Percentiles rank a stretch among this genome's conserved stretches.
Evolutionary conservation across 2,888 invertebrate species (phyloP).

Genomic region (Calameuta idolon): DNA sequence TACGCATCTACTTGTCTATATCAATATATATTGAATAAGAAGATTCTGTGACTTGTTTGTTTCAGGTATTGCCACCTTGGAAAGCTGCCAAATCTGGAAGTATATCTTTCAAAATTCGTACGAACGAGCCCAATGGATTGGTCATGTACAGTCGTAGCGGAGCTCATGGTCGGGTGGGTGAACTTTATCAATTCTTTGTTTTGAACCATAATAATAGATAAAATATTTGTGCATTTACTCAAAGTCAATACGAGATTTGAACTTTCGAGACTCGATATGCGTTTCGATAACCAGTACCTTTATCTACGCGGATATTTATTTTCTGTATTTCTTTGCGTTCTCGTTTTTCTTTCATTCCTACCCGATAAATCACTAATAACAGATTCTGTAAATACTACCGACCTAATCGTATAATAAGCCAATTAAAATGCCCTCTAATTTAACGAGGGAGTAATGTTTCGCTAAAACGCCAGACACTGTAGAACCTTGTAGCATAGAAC

Average conservation of each 20-base stretch:
- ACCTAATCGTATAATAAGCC: slow-evolving; percentile 8
- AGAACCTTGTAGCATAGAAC: background rate
- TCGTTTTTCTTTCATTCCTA: too few relatives aligned
- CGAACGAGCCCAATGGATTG: slow-evolving; percentile 94
- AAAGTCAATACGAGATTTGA: background rate
- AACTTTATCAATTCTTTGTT: background rate
- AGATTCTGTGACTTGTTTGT: slow-evolving; percentile 43
- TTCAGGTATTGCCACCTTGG: slow-evolving; percentile 90
- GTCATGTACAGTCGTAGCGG: slow-evolving; percentile 90
- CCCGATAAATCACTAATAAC: background rate
- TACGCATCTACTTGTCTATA: background rate
- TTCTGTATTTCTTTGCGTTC: too few relatives aligned
- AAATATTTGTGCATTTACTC: background rate
- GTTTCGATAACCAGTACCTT: too few relatives aligned
- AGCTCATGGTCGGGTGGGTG: slow-evolving; percentile 54
- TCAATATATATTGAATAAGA: background rate
- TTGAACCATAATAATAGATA: background rate
- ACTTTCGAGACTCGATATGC: background rate
- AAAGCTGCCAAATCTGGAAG: slow-evolving; percentile 90
- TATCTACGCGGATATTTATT: too few relatives aligned
- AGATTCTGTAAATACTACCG: background rate
- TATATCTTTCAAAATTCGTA: slow-evolving; percentile 94
- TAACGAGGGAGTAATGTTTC: background rate
- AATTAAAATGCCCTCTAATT: slow-evolving; percentile 18
- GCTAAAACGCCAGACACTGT: background rate